Conservation (phyloP, 2,888 invertebrate genomes). For the Tyria jacobaeae region DNA sequence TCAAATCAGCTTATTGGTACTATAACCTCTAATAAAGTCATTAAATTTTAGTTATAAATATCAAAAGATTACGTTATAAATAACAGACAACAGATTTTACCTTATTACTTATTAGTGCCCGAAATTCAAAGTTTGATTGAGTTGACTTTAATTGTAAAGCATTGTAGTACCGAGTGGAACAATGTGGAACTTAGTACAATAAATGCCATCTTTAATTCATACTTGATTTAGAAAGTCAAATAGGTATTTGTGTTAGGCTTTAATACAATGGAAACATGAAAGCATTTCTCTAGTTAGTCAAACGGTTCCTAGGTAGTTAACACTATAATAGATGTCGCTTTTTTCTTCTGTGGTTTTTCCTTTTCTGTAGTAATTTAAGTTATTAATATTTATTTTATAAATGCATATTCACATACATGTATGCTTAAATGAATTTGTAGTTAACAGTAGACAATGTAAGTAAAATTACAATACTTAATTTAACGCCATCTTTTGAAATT, state of each 20-base stretch:
- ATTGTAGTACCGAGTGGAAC: constrained; percentile 1
- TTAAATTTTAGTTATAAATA: too few relatives aligned
- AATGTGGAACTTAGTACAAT: constrained; percentile 19
- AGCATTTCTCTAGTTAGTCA: constrained; percentile 7
- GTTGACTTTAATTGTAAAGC: constrained; percentile 19
- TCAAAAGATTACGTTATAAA: not conserved
- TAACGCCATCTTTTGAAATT: too few relatives aligned
- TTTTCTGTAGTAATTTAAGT: too few relatives aligned
- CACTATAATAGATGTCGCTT: constrained; percentile 25
- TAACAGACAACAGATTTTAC: not conserved
- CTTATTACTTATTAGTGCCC: not conserved
- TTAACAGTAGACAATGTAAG: too few relatives aligned
- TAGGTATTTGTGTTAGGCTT: constrained; percentile 1
- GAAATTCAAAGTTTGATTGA: constrained; percentile 1
- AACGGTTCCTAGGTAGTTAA: not conserved
- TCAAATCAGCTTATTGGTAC: not conserved
- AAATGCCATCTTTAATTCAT: constrained; percentile 36
- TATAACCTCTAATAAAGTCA: too few relatives aligned
- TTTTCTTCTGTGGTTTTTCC: not conserved
- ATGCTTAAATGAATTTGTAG: too few relatives aligned
- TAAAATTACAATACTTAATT: too few relatives aligned
- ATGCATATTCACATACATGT: too few relatives aligned
- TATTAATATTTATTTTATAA: too few relatives aligned
- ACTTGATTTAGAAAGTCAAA: constrained; percentile 2
- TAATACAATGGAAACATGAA: not conserved